Evolutionary conservation across 35 echinoderm and acorn worm genomes (phyloP).

Genomic region (Ophioderma brevispina): DNA sequence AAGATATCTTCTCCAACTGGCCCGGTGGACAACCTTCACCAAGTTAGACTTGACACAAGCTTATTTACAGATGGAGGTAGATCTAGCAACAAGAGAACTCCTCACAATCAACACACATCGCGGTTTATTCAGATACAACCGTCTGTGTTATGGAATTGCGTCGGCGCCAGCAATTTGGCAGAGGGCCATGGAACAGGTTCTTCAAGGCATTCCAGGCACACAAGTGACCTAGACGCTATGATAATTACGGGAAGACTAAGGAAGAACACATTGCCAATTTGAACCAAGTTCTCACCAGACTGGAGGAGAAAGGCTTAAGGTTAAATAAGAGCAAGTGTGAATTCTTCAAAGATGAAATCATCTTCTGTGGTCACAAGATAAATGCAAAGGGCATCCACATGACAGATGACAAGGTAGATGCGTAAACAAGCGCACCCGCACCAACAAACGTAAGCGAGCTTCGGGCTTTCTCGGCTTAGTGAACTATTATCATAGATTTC

Average conservation of each 20-base stretch:
- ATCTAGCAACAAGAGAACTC: conserved; percentile 24
- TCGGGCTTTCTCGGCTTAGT: conserved; percentile 61
- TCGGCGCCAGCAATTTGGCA: conserved; percentile 28
- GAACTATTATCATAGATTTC: conserved; percentile 64
- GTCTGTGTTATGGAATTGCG: conserved; percentile 8
- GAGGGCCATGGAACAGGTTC: background rate
- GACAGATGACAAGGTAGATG: conserved; percentile 41
- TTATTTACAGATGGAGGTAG: conserved; percentile 47
- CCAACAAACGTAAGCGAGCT: conserved; percentile 55
- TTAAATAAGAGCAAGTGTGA: conserved; percentile 56
- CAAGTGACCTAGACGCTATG: conserved; percentile 33
- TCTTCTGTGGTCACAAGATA: conserved; percentile 35
- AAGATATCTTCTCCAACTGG: conserved; percentile 31
- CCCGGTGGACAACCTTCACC: conserved; percentile 27
- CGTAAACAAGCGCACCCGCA: conserved; percentile 22
- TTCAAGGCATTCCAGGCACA: conserved; percentile 29
- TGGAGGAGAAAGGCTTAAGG: conserved; percentile 35
- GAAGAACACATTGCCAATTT: conserved; percentile 26
- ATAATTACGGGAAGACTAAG: conserved; percentile 26
- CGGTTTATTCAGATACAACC: conserved; percentile 32
- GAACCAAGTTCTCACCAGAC: background rate
- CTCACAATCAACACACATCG: conserved; percentile 61
- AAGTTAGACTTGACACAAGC: conserved; percentile 74
- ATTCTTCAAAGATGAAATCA: conserved; percentile 20
- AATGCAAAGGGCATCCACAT: conserved; percentile 40